Evolutionary conservation across 2,888 invertebrate genomes (phyloP).

Genomic region (Tipula confusa): DNA sequence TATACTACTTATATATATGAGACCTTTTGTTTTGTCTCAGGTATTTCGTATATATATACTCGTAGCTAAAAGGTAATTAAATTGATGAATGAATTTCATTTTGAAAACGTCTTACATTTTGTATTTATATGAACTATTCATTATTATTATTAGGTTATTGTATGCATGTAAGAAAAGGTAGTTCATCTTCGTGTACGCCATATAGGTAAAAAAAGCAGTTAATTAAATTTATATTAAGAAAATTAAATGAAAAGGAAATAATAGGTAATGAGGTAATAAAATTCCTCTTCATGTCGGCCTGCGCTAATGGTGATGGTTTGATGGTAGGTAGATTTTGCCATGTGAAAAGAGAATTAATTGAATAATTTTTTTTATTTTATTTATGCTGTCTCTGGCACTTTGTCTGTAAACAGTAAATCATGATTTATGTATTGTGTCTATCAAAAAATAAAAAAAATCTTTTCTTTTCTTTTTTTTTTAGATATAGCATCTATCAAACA

Average conservation of each 20-base stretch:
- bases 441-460: too few species aligned
- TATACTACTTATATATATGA: not conserved
- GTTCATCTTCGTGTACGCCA: not conserved
- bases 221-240: slow-evolving; percentile 20
- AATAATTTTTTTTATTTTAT: not conserved
- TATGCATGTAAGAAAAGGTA: not conserved
- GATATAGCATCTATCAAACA: not conserved
- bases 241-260: not conserved
- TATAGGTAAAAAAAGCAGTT: not conserved
- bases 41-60: not conserved
- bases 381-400: not conserved
- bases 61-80: slow-evolving; percentile 6
- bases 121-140: not conserved
- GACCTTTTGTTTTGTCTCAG: not conserved
- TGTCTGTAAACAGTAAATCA: not conserved
- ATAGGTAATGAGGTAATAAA: not conserved
- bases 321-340: not conserved
- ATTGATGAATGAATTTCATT: slow-evolving; percentile 6
- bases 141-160: not conserved
- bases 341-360: not conserved
- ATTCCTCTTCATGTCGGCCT: not conserved
- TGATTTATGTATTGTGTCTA: not conserved
- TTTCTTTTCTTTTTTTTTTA: too few species aligned
- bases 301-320: not conserved
- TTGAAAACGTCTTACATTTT: not conserved